These are phyloP conservation scores for Ophion slaviceki DNA, from an alignment of 2,888 invertebrate genomes.

Conservation along the genomic window DNA sequence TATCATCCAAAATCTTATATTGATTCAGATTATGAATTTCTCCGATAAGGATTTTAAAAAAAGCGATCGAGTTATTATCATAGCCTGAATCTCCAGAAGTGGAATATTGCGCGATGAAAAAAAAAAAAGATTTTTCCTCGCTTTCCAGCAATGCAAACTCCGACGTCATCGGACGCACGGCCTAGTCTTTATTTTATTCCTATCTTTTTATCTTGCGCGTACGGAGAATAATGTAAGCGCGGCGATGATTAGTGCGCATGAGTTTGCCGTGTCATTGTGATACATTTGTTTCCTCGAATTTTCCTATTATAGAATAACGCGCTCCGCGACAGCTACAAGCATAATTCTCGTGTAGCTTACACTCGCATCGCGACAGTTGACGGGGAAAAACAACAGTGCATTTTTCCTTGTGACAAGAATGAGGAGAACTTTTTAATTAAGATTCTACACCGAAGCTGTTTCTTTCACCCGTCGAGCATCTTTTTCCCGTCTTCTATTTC, in stretches of 20 bases:
- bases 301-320: slow-evolving; percentile 50
- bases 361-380: background rate
- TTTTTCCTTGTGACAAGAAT: background rate
- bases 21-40: no score
- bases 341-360: background rate
- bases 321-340: background rate
- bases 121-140: background rate
- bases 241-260: slow-evolving; percentile 20
- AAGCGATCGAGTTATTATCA: no score
- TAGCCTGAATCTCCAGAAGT: no score
- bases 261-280: slow-evolving; percentile 53
- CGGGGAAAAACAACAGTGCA: slow-evolving; percentile 1
- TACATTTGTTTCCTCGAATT: slow-evolving; percentile 42
- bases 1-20: no score
- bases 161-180: background rate
- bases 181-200: background rate
- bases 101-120: background rate
- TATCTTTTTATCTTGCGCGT: background rate
- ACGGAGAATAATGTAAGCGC: background rate
- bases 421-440: background rate
- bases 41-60: no score
- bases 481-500: background rate
- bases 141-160: background rate
- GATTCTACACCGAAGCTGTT: background rate
- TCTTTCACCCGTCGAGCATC: background rate